Percentiles rank a stretch among this genome's conserved stretches.
phyloP scores from a whole-genome alignment of 2,797 vertebrate genomes.

The Sebastolobus altivelis region DNA sequence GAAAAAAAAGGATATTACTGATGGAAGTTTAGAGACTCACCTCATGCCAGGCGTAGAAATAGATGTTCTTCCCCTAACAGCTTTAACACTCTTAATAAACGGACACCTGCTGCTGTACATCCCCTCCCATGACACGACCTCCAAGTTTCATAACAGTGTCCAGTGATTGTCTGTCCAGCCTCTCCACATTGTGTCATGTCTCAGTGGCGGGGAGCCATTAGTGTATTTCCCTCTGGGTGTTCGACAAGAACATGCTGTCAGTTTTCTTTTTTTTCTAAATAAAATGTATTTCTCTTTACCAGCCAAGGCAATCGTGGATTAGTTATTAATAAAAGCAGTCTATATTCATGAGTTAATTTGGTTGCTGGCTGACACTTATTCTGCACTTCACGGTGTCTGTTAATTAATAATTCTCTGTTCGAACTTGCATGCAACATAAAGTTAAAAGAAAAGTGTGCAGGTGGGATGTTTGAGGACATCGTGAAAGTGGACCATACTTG shows the following conservation, averaged over 20 bases:
- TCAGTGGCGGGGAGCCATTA: slow-evolving; percentile 29
- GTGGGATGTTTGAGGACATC: background rate
- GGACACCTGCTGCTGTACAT: slow-evolving; percentile 1
- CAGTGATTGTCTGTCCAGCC: slow-evolving; percentile 24
- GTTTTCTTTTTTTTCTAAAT: background rate
- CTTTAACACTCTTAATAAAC: slow-evolving; percentile 31
- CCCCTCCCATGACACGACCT: slow-evolving; percentile 3
- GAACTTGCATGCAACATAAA: fast-evolving
- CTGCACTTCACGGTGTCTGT: background rate
- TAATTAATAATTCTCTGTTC: background rate
- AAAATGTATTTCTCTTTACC: background rate
- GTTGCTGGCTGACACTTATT: background rate
- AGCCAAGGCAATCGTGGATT: background rate
- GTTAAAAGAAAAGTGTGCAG: background rate
- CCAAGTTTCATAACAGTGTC: slow-evolving; percentile 4
- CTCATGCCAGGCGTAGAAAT: background rate
- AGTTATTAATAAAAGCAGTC: background rate
- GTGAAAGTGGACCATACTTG: background rate
- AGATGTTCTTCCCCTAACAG: background rate
- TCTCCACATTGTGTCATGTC: slow-evolving; percentile 12
- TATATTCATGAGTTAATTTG: slow-evolving; percentile 1
- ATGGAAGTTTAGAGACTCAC: background rate
- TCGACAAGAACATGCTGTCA: background rate
- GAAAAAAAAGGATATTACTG: background rate
- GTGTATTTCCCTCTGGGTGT: slow-evolving; percentile 16